Evolutionary conservation across 2,888 invertebrate genomes (phyloP), one percentile per base, ranked within the genome.

Genomic region (Idaea aversata): DNA sequence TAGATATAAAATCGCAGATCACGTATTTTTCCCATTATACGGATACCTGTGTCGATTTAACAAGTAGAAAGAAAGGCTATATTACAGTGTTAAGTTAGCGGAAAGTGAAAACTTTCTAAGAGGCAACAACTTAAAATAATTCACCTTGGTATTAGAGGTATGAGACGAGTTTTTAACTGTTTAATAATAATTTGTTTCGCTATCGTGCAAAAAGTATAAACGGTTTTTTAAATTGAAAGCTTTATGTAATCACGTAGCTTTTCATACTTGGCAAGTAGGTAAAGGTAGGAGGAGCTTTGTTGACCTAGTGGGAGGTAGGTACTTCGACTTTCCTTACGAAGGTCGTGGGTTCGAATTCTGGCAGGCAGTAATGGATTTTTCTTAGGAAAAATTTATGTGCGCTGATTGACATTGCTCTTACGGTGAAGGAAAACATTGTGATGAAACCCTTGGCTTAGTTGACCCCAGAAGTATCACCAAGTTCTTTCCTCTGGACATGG

Each of bases 61-160:
- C 47, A 47, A 47, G 47, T 47, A 47, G 47, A 47, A 47, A 47
- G 47, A 47, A 47, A 47, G 47, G 47, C 47, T 47, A 47, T 47
- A 47, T 47, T 47, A 47, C 47, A 47, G 47, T 47, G 47, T 47
- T 47, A 47, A 47, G 47, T 13, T 47, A 47, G 47, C 47, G 47
- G 5, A 47, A 47, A 47, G 47, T 47, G 47, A 47, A 25, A 47
- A 47, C 47, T 47, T 10, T 47, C 47, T 10, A 47, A 47, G 47
- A 47, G 47, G 7, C 47, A 47, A 47, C 47, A 47, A 47, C 47
- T 47, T 47, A 47, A 47, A 47, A 47, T 47, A 47, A 47, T 47
- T 47, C 13, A 47, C 47, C 47, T 47, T 13, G 47, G 4, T 13
- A 47, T 47, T 47, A 36, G 47, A 47, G 47, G 47, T 4, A 47